phyloP scores from a whole-genome alignment of 1,140 invertebrate species.

The Phymorhynchus buccinoides region DNA sequence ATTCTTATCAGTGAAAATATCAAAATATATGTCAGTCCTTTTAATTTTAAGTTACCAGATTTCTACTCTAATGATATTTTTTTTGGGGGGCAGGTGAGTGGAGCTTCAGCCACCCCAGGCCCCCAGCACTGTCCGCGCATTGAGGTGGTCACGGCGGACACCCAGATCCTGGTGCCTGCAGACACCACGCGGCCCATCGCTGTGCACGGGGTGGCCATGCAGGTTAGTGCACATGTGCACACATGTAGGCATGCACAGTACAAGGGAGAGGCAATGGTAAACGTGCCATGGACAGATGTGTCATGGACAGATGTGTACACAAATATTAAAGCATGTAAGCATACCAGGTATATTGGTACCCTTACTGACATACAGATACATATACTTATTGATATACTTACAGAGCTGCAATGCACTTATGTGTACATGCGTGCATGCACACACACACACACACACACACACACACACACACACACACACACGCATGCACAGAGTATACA shows the following conservation, averaged over 20 bases:
- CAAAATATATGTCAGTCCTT: too few species aligned
- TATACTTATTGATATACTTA: neutral
- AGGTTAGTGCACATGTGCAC: constrained; percentile 40
- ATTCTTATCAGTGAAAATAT: too few species aligned
- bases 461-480: neutral
- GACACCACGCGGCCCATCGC: constrained; percentile 50
- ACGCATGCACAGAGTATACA: neutral
- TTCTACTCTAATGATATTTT: neutral
- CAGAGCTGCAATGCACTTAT: neutral
- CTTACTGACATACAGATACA: neutral
- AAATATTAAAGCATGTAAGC: neutral
- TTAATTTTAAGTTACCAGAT: too few species aligned
- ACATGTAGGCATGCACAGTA: neutral
- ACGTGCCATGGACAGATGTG: too few species aligned
- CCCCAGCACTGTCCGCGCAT: constrained; percentile 60
- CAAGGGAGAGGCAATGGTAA: too few species aligned
- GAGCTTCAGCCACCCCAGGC: constrained; percentile 36
- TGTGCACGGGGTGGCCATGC: constrained; percentile 46
- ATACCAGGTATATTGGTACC: neutral
- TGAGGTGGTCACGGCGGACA: constrained; percentile 33
- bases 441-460: neutral
- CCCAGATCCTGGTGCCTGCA: constrained; percentile 59
- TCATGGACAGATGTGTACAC: neutral
- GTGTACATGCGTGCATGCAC: neutral
- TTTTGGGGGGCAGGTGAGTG: constrained; percentile 37